Evolutionary conservation across 2,888 invertebrate species (phyloP).

Genomic region (Melinaea menophilus): DNA sequence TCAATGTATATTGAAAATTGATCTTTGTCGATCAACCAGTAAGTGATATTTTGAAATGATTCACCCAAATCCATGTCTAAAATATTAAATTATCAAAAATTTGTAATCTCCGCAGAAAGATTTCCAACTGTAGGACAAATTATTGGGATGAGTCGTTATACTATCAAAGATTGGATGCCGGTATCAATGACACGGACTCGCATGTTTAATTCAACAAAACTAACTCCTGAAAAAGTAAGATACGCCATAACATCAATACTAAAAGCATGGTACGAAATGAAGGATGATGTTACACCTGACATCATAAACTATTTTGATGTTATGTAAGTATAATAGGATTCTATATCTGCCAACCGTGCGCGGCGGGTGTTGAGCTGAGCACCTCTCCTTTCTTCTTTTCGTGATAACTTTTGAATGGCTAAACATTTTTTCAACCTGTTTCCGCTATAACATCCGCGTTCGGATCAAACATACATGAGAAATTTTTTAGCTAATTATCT

Average conservation of each 20-base stretch:
- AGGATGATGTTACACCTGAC: slow-evolving; percentile 7
- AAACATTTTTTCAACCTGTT: no score
- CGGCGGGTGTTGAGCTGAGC: no score
- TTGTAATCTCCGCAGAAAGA: slow-evolving; percentile 38
- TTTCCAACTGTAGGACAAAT: slow-evolving; percentile 51
- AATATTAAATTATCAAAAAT: no score
- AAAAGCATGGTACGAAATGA: slow-evolving; percentile 24
- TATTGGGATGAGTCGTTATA: slow-evolving; percentile 43
- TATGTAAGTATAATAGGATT: slow-evolving; percentile 9
- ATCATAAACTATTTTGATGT: slow-evolving; percentile 4
- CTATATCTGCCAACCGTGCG: no score
- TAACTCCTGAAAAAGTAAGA: slow-evolving; percentile 24
- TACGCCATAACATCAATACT: slow-evolving; percentile 21
- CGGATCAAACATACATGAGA: no score
- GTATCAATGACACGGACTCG: slow-evolving; percentile 15
- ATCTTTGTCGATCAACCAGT: slow-evolving; percentile 61
- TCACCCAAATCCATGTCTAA: no score
- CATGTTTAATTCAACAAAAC: slow-evolving; percentile 8
- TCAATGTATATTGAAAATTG: slow-evolving; percentile 50
- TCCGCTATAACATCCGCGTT: no score
- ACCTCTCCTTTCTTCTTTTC: no score
- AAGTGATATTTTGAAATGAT: slow-evolving; percentile 34
- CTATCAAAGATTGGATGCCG: slow-evolving; percentile 44
- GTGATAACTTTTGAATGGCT: no score
- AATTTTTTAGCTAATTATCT: no score